These are phyloP conservation scores for Petrocephalus zakoni DNA, from an alignment of 2,113 vertebrate species.

Conservation along the genomic window DNA sequence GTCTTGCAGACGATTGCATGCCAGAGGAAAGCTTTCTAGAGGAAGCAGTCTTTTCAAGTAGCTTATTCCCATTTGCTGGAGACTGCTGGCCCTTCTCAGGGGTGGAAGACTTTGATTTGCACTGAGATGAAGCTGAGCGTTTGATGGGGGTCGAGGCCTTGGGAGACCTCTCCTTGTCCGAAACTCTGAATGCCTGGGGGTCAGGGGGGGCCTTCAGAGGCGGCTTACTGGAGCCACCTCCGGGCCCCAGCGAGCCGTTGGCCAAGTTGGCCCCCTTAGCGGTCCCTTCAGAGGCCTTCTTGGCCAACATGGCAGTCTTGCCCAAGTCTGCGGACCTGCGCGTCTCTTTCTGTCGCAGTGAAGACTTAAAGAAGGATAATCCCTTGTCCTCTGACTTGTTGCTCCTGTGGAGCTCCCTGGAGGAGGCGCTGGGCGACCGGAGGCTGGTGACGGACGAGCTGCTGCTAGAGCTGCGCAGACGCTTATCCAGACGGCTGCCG, in stretches of 20 bases:
- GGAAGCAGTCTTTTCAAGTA: constrained; percentile 68
- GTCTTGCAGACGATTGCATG: constrained; percentile 81
- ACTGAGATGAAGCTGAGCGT: constrained; percentile 72
- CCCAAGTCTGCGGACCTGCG: constrained; percentile 88
- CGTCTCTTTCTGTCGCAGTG: constrained; percentile 87
- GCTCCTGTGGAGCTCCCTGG: constrained; percentile 71
- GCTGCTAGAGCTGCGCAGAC: constrained; percentile 72
- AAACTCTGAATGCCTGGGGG: constrained; percentile 42
- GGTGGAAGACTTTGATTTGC: constrained; percentile 86
- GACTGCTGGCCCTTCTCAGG: constrained; percentile 61
- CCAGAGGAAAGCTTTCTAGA: constrained; percentile 78
- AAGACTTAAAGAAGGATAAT: constrained; percentile 88
- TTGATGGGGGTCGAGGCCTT: constrained; percentile 69
- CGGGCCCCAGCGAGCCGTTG: constrained; percentile 43
- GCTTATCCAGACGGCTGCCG: constrained; percentile 45
- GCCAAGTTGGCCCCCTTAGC: constrained; percentile 59
- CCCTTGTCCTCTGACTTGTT: constrained; percentile 92
- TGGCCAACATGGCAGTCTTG: constrained; percentile 76
- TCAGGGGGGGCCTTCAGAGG: constrained; percentile 50
- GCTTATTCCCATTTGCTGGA: constrained; percentile 69
- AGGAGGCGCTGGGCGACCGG: constrained; percentile 67
- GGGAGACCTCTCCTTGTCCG: constrained; percentile 40
- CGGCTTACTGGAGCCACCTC: constrained; percentile 38
- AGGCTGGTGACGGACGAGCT: constrained; percentile 87
- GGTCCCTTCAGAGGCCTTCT: constrained; percentile 67